A percentile compares a stretch with the other conserved stretches of the same genome.
Evolutionary conservation across 1,140 invertebrate genomes (phyloP).

Genomic region (Drosophila azteca): DNA sequence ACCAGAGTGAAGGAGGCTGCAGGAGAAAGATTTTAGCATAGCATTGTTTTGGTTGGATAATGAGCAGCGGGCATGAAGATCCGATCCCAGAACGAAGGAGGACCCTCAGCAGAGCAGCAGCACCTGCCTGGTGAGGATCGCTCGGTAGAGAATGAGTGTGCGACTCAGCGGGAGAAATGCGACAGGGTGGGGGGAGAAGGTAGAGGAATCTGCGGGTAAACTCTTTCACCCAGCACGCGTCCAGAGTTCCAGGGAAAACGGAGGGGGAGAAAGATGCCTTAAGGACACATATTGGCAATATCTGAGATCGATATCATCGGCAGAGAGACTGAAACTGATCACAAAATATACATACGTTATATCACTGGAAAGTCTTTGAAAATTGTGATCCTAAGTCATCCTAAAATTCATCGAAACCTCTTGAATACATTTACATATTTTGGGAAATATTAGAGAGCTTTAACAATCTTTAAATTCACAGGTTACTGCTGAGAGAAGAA

Average conservation of each 20-base stretch:
- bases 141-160: constrained; percentile 8
- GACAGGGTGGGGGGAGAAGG: background rate
- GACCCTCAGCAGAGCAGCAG: constrained; percentile 24
- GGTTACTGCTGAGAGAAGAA: too few species aligned
- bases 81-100: background rate
- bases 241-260: constrained; percentile 1
- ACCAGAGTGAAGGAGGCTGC: background rate
- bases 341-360: too few species aligned
- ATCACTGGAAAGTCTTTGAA: too few species aligned
- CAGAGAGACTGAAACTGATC: too few species aligned
- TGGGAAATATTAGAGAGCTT: too few species aligned
- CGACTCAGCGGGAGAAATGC: constrained; percentile 16
- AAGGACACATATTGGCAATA: too few species aligned
- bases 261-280: background rate
- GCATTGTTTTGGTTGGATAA: constrained; percentile 19
- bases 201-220: background rate
- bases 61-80: constrained; percentile 15
- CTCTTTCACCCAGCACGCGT: constrained; percentile 1
- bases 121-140: constrained; percentile 21
- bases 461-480: too few species aligned
- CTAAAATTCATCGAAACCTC: too few species aligned
- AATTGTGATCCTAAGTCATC: too few species aligned
- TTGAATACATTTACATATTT: too few species aligned
- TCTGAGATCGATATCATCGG: too few species aligned
- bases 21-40: constrained; percentile 18